phyloP scores from a whole-genome alignment of 2,888 invertebrate species.

The Morpho deidamia region DNA sequence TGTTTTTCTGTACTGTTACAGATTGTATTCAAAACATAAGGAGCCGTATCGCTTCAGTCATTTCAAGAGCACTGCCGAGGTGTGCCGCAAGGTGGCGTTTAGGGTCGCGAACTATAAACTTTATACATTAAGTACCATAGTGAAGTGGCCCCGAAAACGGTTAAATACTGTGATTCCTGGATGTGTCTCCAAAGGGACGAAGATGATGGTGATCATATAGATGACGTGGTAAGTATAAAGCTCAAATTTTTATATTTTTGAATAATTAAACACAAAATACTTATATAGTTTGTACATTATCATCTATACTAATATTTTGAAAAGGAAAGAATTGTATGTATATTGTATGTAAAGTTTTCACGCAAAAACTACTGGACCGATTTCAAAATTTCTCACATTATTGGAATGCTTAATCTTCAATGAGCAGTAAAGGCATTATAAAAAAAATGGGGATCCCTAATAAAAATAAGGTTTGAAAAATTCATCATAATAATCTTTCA shows the following conservation, averaged over 20 bases:
- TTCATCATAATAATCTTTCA: no score
- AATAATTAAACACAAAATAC: no score
- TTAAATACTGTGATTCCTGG: constrained; percentile 50
- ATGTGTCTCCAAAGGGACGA: constrained; percentile 73
- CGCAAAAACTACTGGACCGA: no score
- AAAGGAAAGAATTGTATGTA: no score
- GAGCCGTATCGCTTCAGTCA: constrained; percentile 53
- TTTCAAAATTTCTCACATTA: no score
- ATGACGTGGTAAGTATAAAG: constrained; percentile 57
- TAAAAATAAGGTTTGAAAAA: no score
- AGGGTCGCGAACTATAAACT: constrained; percentile 36
- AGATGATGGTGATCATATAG: constrained; percentile 52
- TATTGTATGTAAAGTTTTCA: no score
- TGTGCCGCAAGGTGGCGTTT: constrained; percentile 51
- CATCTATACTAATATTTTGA: no score
- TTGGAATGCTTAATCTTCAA: no score
- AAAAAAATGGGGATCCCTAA: no score
- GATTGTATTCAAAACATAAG: constrained; percentile 73
- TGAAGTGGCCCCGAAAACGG: constrained; percentile 33
- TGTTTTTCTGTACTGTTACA: constrained; percentile 74
- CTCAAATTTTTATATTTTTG: background rate
- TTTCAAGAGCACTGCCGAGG: constrained; percentile 46
- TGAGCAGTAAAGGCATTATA: no score
- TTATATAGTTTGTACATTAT: no score
- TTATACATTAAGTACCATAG: constrained; percentile 30